Evolutionary conservation across 2,113 vertebrate genomes (phyloP), one percentile per base, ranked within the genome.

Genomic region (Podarcis raffonei): DNA sequence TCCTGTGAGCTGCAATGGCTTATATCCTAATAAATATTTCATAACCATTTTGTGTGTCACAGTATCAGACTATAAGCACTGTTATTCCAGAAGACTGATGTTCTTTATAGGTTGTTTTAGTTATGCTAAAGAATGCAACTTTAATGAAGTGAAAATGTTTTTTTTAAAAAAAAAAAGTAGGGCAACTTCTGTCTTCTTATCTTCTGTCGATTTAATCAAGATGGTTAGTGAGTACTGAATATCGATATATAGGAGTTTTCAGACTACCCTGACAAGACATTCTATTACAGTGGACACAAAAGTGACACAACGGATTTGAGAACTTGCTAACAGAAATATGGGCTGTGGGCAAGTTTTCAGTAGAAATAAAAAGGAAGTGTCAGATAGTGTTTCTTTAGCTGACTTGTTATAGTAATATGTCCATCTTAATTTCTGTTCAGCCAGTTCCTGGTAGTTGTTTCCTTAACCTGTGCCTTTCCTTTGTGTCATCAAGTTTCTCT

Each of bases 171-270:
- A 57, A 32, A 30, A 76, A 89, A 86, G 27, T 65, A 30, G 12
- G 8, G 3, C 18, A 87, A 7, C 8, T 89, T 35, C 16, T 12
- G 3, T 48, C 30, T 42, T 11, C 35, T 74, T 8, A 2, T 59
- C 32, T 62, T 16, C 35, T 69, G 2, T 13, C 68, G 27, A n/a
- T 83, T 92, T 59, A 85, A 85, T 88, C 77, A 90, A 83, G 12
- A 71, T 71, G 53, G 48, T 0, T 0, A 89, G 37, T 3, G 3
- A 85, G 12, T 16, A 6, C 22, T 69, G 30, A 87, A 71, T 77
- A 69, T 6, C 75, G 11, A 57, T 15, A 15, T 0, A 82, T 32
- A 79, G 20, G 37, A 87, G 20, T 77, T 57, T 78, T 23, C 15
- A 23, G 37, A 2, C 13, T 90, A 5, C 76, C 84, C 71, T 84